Evolutionary conservation across 2,113 vertebrate species (phyloP), one percentile per base, ranked within the genome.

Genomic region (Prinia subflava): DNA sequence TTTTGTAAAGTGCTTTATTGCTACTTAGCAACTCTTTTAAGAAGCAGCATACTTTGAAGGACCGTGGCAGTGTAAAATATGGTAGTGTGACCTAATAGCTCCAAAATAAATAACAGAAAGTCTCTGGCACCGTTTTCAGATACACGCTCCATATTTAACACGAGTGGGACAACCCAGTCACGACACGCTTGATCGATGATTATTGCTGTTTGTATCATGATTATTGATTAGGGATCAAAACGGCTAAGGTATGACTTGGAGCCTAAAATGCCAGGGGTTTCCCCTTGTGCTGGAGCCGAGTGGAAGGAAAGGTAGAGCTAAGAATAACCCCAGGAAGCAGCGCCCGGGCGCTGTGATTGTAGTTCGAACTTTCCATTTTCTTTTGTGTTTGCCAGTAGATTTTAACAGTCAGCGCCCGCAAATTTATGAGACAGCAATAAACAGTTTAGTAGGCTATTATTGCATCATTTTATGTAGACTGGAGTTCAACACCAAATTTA

Each of bases 341-440:
- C 9, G 6, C 33, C 33, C 13, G 39, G 46, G 30, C 41, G 89
- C 46, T 49, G 46, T 5, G 47, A 67, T 21, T 25, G 39, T 25
- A 50, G 42, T 57, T 10, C 25, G 37, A 90, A 91, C 77, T 97
- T 96, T 52, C 73, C 11, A 76, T 86, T 89, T 92, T 91, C 73
- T 94, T 90, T 90, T 82, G 92, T 93, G 88, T 96, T 94, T 92
- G 92, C 73, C 94, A 91, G 74, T 78, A 87, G 93, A 91, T 93
- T 87, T 89, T 84, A 87, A 35, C 91, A 96, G 83, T 63, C 80
- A 80, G 80, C 31, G 25, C 73, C 82, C n/a, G 41, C 49, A 78
- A 89, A 95, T 95, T 93, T 88, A 94, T 64, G 87, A 94, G 89
- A 92, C 35, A 68, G 94, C 85, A 96, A 96, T 95, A 92, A 97